Conservation (phyloP, 2,797 vertebrate genomes). For the Ibycter americanus region DNA sequence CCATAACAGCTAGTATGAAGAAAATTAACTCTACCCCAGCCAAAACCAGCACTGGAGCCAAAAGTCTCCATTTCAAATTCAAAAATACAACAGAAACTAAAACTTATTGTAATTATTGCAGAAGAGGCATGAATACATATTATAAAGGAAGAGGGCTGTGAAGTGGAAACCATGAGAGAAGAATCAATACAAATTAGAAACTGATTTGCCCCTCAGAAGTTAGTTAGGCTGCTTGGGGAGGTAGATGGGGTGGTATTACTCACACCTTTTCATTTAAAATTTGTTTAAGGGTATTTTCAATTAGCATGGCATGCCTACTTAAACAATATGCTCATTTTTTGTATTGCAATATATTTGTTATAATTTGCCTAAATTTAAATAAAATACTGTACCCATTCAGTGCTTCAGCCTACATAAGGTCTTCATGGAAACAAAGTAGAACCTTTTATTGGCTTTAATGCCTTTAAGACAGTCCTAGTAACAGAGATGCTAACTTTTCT, state of each 20-base stretch:
- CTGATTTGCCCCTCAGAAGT: not conserved
- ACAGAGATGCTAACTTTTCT: not conserved
- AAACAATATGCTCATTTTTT: not conserved
- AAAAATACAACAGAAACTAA: not conserved
- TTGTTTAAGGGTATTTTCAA: not conserved
- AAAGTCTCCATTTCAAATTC: not conserved
- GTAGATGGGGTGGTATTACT: not conserved
- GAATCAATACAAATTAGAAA: not conserved
- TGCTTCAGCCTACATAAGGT: not conserved
- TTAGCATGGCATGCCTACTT: not conserved
- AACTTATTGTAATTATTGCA: not conserved
- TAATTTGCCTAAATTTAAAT: not conserved
- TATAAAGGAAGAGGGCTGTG: not conserved
- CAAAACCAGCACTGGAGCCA: not conserved
- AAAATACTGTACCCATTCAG: not conserved
- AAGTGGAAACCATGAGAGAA: not conserved
- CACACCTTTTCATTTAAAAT: not conserved
- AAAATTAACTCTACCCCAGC: not conserved
- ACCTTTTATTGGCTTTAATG: not conserved
- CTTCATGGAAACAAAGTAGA: not conserved
- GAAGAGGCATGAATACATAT: not conserved
- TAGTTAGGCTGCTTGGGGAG: not conserved
- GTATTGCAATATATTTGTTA: not conserved
- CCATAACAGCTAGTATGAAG: too few relatives aligned
- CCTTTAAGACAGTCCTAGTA: not conserved